Evolutionary conservation across 1,140 invertebrate genomes (phyloP), one percentile per base, ranked within the genome.

Genomic region (Piezodorus guildinii): DNA sequence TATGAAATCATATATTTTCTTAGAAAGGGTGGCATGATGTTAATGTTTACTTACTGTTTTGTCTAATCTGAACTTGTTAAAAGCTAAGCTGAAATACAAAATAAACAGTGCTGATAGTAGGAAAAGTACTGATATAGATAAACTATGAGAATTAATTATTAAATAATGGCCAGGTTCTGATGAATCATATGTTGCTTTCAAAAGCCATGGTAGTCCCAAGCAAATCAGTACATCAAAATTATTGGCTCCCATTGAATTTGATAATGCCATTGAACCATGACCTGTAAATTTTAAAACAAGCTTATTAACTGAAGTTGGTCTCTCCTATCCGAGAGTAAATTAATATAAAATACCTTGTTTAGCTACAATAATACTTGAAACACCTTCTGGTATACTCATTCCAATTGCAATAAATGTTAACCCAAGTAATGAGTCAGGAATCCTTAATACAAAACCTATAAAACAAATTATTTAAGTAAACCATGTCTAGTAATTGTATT

Each of bases 371-470:
- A 90, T 81, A 71, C 86, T 88, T 1, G 87, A 88, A 0, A 91
- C 84, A 46, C 87, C 88, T 78, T 92, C 90, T 8, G 89, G 89
- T n/a, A 91, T 83, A 56, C 87, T 90, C 58, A 86, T 91, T 52
- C 90, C 90, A 44, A 87, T 85, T 14, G 85, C 85, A 5, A 94
- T 77, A 67, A 94, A 85, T 30, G 90, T 91, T 62, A 94, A 80
- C 15, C 90, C 90, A 87, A 92, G 87, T 14, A 88, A 83, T 2
- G 85, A 86, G 72, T 86, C 85, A 6, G 84, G 83, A 65, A 85
- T 82, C 52, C 75, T 74, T 8, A 85, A 71, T 10, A 81, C 83
- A 70, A 82, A 81, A 52, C 84, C 84, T 84, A 68, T 65, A 75
- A 72, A 43, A 43, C 62, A 66, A 65, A 12, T 17, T 17, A 46